Base-by-base conservation (phyloP, 2,888 invertebrate genomes). In the Lymantria monacha region DNA sequence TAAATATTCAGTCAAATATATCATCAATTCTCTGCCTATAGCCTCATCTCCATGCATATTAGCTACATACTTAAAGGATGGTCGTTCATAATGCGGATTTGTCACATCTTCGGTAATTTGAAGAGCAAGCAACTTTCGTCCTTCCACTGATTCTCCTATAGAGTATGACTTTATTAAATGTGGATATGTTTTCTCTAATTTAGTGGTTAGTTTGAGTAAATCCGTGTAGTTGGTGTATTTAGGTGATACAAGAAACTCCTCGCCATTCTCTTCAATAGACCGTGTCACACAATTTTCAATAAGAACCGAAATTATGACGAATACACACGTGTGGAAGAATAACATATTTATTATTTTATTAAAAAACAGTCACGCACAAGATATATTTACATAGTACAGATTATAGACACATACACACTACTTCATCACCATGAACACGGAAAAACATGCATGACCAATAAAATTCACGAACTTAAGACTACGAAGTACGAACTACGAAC, bases 11-110 rank as follows among this genome's bases (percentile, higher is more conserved):
- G 97, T 95, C 72, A 99, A 89, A 77, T 95, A 95, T 46, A 99
- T 89, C 64, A 97, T 88, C 60, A 98, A 79, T 79, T 98, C 95
- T 40, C 98, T 91, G 0, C 98, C 98, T 15, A 98, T 93, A 0
- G 96, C 93, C 84, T 98, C 98, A 76, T 98, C 98, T 3, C 98
- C 98, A 78, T 99, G 98, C 98, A 99, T 98, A 75, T 98, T 98
- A 10, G 96, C 98, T 53, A 98, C 96, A 88, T 96, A 97, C 78
- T 98, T 98, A 66, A 98, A 95, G 92, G 97, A 97, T 0, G 98
- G 98, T 66, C 96, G 94, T 12, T 93, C 88, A 75, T 93, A 81
- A 82, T 93, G 89, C 72, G 61, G 55, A 7, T 69, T 59, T 11
- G 74, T 69, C 13, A 95, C 95, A 84, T 96, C 95, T 66, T 94